Conservation (phyloP, 2,888 invertebrate genomes). For the Microchrysa polita region DNA sequence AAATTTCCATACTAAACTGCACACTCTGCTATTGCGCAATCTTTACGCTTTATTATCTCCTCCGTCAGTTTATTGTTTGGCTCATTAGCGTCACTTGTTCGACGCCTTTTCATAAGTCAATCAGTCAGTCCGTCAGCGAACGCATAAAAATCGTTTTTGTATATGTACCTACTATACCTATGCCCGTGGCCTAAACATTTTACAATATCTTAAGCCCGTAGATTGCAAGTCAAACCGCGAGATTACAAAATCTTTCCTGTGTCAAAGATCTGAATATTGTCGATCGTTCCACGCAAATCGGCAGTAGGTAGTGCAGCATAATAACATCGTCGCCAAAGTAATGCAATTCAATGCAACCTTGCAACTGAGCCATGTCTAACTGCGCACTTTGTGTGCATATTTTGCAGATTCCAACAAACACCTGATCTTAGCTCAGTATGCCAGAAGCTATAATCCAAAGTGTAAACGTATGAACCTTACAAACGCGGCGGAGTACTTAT, state of each 20-base stretch:
- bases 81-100: conserved; percentile 42
- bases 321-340: not conserved
- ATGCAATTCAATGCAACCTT: conserved; percentile 24
- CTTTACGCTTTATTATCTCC: conserved; percentile 13
- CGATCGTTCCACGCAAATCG: not conserved
- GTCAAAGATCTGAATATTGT: conserved; percentile 1
- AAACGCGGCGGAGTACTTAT: not conserved
- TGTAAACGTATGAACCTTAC: not conserved
- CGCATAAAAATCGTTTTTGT: conserved; percentile 10
- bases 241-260: not conserved
- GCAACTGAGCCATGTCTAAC: conserved; percentile 20
- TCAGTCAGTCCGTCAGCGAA: conserved; percentile 28
- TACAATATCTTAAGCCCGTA: conserved; percentile 7
- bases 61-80: conserved; percentile 30
- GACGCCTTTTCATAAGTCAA: conserved; percentile 39
- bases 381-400: conserved; percentile 33
- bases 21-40: conserved; percentile 14
- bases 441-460: not conserved
- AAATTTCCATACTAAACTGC: conserved; percentile 15
- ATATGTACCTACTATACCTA: too few relatives aligned
- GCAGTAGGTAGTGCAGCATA: not conserved
- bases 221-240: conserved; percentile 20
- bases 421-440: conserved; percentile 32
- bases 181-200: conserved; percentile 3
- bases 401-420: conserved; percentile 24